Evolutionary conservation across 2,797 vertebrate genomes (phyloP), one percentile per base, ranked within the genome.

Genomic region (Odontamblyopus lacepedii): DNA sequence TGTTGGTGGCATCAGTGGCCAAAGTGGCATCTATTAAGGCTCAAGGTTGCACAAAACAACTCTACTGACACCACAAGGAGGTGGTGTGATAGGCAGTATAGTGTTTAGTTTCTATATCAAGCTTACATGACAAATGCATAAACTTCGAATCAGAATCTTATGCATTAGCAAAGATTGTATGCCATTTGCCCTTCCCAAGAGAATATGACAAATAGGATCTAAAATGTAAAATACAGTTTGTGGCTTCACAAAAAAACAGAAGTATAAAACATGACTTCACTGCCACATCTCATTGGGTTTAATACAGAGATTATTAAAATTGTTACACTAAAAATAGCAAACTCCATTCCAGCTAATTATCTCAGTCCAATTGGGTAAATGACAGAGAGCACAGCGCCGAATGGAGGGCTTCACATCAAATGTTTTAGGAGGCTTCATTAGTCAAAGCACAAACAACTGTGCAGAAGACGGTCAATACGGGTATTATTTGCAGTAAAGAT

Each of bases 401-500:
- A 50, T 48, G 26, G 63, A 19, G 41, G 44, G 11, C 32, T 50
- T 65, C 26, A 29, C 63, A 51, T 66, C 26, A 65, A 26, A 65
- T 16, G n/a, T 27, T 50, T 66, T 51, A 9, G 4, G 2, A 8
- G 23, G 19, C 23, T 66, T 66, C 63, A 50, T 66, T 66, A 66
- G 38, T 27, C 13, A 48, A 41, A 64, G 38, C 12, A 50, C 44
- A 48, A 65, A 65, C 63, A 50, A 50, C 23, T 44, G 11, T 5
- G 19, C 41, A 50, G 26, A 44, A 44, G 35, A 5, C 19, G n/a
- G 61, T 64, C 63, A 44, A 64, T 44, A 48, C 3, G 41, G 35
- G 38, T 29, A 65, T 65, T 65, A 65, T 65, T 66, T 48, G 41
- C 44, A 26, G 63, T 48, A 64, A 64, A 26, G 38, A 64, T 27